Conservation (phyloP, 2,888 invertebrate species). For the Yponomeuta malinellus region DNA sequence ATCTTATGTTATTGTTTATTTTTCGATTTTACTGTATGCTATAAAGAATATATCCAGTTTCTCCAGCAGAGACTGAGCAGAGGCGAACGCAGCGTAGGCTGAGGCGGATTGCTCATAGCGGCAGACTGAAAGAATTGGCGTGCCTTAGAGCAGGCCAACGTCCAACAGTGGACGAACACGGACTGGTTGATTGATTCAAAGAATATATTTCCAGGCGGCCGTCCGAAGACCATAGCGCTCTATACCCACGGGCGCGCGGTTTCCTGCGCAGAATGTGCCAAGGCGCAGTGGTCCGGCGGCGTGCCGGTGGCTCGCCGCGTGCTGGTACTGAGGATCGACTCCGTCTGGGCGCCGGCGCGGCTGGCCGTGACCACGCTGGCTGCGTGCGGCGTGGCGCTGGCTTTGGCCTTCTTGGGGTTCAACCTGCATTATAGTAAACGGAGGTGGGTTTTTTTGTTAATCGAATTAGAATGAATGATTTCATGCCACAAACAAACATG, state of each 20-base stretch:
- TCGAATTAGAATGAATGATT: background rate
- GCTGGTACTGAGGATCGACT: constrained; percentile 83
- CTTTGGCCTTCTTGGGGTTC: constrained; percentile 85
- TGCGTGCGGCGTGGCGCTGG: constrained; percentile 83
- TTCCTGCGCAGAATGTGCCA: constrained; percentile 81
- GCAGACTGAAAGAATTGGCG: no score
- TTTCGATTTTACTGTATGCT: no score
- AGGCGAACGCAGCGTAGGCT: no score
- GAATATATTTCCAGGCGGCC: constrained; percentile 74
- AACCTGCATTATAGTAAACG: constrained; percentile 89
- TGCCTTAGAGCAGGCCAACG: background rate
- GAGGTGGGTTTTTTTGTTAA: constrained; percentile 69
- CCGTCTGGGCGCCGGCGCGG: constrained; percentile 86
- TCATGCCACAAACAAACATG: no score
- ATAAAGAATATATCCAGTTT: no score
- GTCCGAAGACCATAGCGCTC: constrained; percentile 82
- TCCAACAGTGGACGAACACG: no score
- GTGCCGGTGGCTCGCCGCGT: constrained; percentile 87
- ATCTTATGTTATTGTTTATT: no score
- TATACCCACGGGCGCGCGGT: constrained; percentile 77
- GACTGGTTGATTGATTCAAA: no score
- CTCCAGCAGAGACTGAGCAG: no score
- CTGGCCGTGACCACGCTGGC: constrained; percentile 83
- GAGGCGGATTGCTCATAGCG: no score
- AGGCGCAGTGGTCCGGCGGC: constrained; percentile 84